These are phyloP conservation scores for Bombus confusus DNA, from an alignment of 1,140 invertebrate genomes.

Conservation along the genomic window DNA sequence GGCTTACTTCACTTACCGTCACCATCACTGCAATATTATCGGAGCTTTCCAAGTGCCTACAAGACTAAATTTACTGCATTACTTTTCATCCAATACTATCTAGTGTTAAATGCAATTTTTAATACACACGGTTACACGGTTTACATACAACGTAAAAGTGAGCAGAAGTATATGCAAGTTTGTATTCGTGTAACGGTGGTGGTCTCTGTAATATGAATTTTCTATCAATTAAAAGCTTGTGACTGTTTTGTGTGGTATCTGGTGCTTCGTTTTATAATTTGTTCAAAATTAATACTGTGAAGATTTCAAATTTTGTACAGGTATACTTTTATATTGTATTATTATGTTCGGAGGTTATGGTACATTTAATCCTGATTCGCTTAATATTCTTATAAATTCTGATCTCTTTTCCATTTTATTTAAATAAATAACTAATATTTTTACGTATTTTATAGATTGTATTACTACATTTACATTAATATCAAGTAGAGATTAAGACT, in stretches of 20 bases:
- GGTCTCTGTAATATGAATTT: conserved; percentile 66
- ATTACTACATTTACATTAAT: not conserved
- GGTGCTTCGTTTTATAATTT: conserved; percentile 48
- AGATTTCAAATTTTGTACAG: conserved; percentile 55
- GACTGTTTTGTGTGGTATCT: conserved; percentile 61
- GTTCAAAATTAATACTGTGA: conserved; percentile 58
- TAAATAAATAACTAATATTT: too few species aligned
- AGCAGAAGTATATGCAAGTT: conserved; percentile 23
- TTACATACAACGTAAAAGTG: conserved; percentile 34
- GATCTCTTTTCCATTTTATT: conserved; percentile 7
- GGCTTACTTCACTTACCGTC: conserved; percentile 74
- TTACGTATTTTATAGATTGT: not conserved
- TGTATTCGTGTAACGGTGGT: conserved; percentile 46
- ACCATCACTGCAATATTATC: conserved; percentile 71
- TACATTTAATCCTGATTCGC: not conserved
- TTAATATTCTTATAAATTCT: not conserved
- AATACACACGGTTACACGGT: conserved; percentile 6
- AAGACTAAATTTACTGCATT: conserved; percentile 71
- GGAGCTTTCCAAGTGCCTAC: conserved; percentile 75
- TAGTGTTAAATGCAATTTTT: conserved; percentile 31
- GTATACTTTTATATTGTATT: conserved; percentile 50
- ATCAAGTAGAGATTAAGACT: not conserved
- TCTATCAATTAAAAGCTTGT: conserved; percentile 58
- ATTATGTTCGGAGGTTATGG: conserved; percentile 37
- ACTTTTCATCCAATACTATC: conserved; percentile 31